Base-by-base conservation (phyloP, 2,113 vertebrate species). In the Perca schrenkii region DNA sequence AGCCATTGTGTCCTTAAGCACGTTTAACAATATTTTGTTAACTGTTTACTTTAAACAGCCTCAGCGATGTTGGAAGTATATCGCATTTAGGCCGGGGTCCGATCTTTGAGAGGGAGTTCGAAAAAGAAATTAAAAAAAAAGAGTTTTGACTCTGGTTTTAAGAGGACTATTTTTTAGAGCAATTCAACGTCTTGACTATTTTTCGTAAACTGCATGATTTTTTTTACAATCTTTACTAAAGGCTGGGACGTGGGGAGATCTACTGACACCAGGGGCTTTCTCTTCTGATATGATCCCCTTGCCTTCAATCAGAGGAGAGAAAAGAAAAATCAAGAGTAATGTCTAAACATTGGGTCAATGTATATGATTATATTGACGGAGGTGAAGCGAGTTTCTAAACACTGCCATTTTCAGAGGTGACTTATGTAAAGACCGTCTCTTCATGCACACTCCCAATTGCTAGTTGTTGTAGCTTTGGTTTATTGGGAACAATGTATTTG, bases 351-450 rank as follows among this genome's bases (percentile, higher is more conserved):
- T 76, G 61, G 73, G 86, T 91, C 89, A 63, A 66, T 75, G 88
- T 83, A 15, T 36, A 8, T 19, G 25, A 46, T 28, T 64, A 69
- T 25, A 47, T 79, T 86, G 90, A 86, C 69, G 4, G 77, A 81
- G 62, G 73, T 86, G 69, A 92, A 79, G 85, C 68, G 7, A 95
- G 93, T 89, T 92, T 94, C 83, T 92, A 92, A 95, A 95, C 95
- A 96, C 95, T 96, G 95, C 95, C 95, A 95, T 95, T 95, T 94
- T 79, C 68, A 93, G 94, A 93, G 93, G 87, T 47, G 81, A 86
- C 88, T 87, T 85, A 52, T 75, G 86, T 82, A 63, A 22, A 84
- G 83, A 52, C 19, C 88, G 89, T 94, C 93, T 88, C 88, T 86
- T 85, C 90, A 89, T 83, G 92, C 89, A 92, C 93, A 93, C 92